Conservation (phyloP, 2,888 invertebrate species). For the Dione vanillae region DNA sequence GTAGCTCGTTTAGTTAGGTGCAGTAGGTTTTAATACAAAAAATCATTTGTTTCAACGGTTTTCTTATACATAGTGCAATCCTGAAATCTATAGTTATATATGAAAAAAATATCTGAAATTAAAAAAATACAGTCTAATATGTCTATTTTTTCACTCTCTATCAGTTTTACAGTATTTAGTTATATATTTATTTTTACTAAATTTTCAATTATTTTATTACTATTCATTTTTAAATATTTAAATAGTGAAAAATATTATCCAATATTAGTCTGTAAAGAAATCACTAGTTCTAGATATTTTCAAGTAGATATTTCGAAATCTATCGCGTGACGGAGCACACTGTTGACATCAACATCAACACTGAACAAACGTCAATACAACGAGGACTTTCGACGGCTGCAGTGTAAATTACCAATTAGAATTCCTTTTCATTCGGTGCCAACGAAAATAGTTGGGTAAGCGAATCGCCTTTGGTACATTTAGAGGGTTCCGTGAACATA, state of each 20-base stretch:
- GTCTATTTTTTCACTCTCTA: too few species aligned
- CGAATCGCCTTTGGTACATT: conserved; percentile 35
- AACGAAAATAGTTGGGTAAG: conserved; percentile 50
- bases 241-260: background rate
- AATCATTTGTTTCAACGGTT: too few species aligned
- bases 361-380: conserved; percentile 44
- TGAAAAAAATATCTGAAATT: too few species aligned
- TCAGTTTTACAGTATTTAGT: too few species aligned
- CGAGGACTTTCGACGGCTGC: conserved; percentile 44
- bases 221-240: too few species aligned
- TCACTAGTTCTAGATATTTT: conserved; percentile 17
- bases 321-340: conserved; percentile 36
- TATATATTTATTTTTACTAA: background rate
- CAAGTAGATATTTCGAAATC: conserved; percentile 35
- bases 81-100: too few species aligned
- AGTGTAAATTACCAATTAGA: conserved; percentile 70
- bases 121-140: too few species aligned
- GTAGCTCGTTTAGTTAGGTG: too few species aligned
- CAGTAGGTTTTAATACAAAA: too few species aligned
- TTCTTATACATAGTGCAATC: too few species aligned
- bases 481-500: conserved; percentile 49
- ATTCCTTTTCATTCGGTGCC: conserved; percentile 59
- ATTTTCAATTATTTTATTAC: background rate
- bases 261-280: background rate
- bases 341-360: conserved; percentile 43